Conservation (phyloP, 2,888 invertebrate genomes). For the Acleris holmiana region DNA sequence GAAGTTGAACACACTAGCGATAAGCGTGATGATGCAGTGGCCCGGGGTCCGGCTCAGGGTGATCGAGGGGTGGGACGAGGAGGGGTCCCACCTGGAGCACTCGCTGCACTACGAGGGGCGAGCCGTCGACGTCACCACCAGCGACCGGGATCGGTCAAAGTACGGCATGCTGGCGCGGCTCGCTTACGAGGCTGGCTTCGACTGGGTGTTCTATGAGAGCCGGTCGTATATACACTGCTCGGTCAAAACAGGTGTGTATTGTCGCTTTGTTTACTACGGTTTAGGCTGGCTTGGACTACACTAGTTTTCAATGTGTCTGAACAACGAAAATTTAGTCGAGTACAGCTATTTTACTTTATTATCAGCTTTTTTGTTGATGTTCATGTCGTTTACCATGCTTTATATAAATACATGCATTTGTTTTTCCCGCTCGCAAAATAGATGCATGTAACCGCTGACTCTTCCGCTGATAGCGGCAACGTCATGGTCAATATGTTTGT, state of each 20-base stretch:
- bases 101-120: constrained; percentile 98
- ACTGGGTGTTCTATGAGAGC: constrained; percentile 99
- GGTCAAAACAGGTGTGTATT: constrained; percentile 95
- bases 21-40: constrained; percentile 99
- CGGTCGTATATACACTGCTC: constrained; percentile 98
- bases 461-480: too few relatives aligned
- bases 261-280: constrained; percentile 29
- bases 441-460: too few relatives aligned
- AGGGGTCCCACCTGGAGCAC: constrained; percentile 89
- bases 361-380: too few relatives aligned
- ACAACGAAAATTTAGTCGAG: not conserved
- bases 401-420: too few relatives aligned
- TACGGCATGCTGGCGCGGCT: constrained; percentile 98
- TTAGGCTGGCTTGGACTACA: not conserved
- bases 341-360: too few relatives aligned
- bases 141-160: constrained; percentile 96
- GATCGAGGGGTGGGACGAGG: constrained; percentile 98
- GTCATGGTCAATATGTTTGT: too few relatives aligned
- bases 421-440: too few relatives aligned
- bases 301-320: too few relatives aligned
- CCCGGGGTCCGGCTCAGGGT: constrained; percentile 96
- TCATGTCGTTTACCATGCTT: too few relatives aligned
- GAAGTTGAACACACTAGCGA: constrained; percentile 96
- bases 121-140: constrained; percentile 97
- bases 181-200: constrained; percentile 98